phyloP scores from a whole-genome alignment of 1,140 invertebrate species.

The Goniozus legneri region DNA sequence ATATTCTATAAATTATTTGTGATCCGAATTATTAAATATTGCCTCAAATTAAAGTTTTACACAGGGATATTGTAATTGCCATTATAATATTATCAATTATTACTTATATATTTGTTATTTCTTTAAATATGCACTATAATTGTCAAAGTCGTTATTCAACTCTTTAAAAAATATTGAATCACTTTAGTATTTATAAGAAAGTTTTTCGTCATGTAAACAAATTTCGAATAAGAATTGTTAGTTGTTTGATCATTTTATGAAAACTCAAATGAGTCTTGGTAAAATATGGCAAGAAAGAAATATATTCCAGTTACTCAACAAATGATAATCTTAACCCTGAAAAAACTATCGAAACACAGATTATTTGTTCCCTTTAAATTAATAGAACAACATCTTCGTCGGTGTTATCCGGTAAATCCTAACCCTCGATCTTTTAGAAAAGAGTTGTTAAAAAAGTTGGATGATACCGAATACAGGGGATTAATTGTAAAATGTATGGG shows the following conservation, averaged over 20 bases:
- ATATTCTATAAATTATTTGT: too few species aligned
- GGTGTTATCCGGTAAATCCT: constrained; percentile 25
- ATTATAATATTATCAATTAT: too few species aligned
- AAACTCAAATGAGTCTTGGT: neutral
- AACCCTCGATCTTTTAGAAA: constrained; percentile 14
- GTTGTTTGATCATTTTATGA: constrained; percentile 1
- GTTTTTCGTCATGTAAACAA: constrained; percentile 9
- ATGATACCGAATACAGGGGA: constrained; percentile 29
- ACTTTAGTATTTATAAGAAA: neutral
- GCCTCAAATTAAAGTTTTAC: too few species aligned
- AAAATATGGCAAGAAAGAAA: neutral
- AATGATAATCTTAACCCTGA: constrained; percentile 26
- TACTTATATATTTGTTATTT: too few species aligned
- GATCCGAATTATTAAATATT: too few species aligned
- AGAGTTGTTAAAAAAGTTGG: constrained; percentile 28
- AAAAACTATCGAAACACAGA: constrained; percentile 22
- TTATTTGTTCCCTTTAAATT: constrained; percentile 20
- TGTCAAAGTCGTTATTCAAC: neutral
- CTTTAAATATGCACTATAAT: too few species aligned
- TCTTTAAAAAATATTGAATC: constrained; percentile 5
- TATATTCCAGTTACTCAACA: constrained; percentile 27
- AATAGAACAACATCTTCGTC: constrained; percentile 24
- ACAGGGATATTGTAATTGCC: too few species aligned
- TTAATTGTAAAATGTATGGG: constrained; percentile 24
- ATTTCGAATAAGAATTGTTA: constrained; percentile 6